Conservation (phyloP, 1,140 invertebrate species). For the Temnothorax curvispinosus region DNA sequence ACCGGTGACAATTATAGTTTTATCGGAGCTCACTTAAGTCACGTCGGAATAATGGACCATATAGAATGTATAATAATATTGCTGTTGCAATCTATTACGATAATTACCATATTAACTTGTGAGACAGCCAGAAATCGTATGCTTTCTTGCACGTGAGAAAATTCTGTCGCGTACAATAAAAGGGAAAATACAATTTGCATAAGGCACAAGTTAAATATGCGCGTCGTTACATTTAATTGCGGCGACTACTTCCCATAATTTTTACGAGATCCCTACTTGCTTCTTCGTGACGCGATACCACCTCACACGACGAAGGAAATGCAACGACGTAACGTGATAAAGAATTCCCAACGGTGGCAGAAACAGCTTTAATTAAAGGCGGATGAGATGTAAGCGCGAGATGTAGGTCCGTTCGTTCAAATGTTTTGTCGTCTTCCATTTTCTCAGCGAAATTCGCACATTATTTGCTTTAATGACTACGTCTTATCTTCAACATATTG, state of each 20-base stretch:
- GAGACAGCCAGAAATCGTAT: not conserved
- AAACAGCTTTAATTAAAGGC: slow-evolving; percentile 43
- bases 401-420: not conserved
- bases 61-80: slow-evolving; percentile 17
- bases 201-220: not conserved
- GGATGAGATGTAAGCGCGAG: slow-evolving; percentile 13
- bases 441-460: slow-evolving; percentile 16
- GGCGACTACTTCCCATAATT: not conserved
- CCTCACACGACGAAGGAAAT: slow-evolving; percentile 25
- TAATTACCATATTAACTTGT: slow-evolving; percentile 4
- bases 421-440: not conserved
- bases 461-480: slow-evolving; percentile 23
- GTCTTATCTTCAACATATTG: not conserved
- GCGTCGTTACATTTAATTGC: slow-evolving; percentile 29
- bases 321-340: slow-evolving; percentile 18
- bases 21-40: slow-evolving; percentile 18
- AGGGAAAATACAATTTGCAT: not conserved
- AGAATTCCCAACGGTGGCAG: slow-evolving; percentile 29
- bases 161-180: slow-evolving; percentile 10
- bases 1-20: slow-evolving; percentile 4
- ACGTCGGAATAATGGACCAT: not conserved
- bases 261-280: not conserved
- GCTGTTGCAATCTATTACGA: not conserved
- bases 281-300: not conserved
- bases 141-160: not conserved